phyloP scores from a whole-genome alignment of 2,797 vertebrate genomes.

The Scomberomorus guttatus region DNA sequence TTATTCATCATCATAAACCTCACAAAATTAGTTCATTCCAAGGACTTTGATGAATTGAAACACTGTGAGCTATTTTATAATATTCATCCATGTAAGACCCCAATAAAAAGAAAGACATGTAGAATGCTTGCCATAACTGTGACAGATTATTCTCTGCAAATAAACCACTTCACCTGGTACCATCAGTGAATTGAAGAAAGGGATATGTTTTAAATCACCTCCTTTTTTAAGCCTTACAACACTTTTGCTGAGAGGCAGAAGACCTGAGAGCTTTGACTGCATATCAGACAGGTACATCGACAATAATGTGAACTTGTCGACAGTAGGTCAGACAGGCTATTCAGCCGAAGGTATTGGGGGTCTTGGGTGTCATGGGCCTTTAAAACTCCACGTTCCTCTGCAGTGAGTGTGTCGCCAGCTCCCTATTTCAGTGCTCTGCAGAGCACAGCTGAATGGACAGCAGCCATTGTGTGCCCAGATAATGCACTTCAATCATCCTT shows the following conservation, averaged over 20 bases:
- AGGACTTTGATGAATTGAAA: constrained; percentile 49
- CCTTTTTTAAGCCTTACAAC: constrained; percentile 41
- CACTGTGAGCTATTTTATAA: constrained; percentile 49
- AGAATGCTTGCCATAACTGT: constrained; percentile 21
- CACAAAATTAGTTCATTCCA: constrained; percentile 44
- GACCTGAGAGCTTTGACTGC: constrained; percentile 67
- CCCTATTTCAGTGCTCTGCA: constrained; percentile 66
- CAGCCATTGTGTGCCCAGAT: constrained; percentile 81
- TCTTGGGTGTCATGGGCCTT: constrained; percentile 68
- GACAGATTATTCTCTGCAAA: constrained; percentile 55
- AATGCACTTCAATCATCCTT: constrained; percentile 85
- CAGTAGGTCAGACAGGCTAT: constrained; percentile 82
- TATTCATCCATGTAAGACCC: constrained; percentile 43
- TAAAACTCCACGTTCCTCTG: constrained; percentile 72
- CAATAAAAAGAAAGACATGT: constrained; percentile 35
- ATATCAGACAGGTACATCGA: constrained; percentile 80
- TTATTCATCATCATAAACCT: constrained; percentile 36
- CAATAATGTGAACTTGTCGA: constrained; percentile 71
- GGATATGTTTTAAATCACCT: constrained; percentile 63
- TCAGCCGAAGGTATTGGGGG: constrained; percentile 75
- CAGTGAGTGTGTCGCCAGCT: constrained; percentile 63
- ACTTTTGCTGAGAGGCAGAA: constrained; percentile 58
- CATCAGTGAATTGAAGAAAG: constrained; percentile 55
- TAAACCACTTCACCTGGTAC: constrained; percentile 49
- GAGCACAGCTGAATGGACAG: constrained; percentile 79